Evolutionary conservation across 2,888 invertebrate genomes (phyloP), one percentile per base, ranked within the genome.

Genomic region (Noctua fimbriata): DNA sequence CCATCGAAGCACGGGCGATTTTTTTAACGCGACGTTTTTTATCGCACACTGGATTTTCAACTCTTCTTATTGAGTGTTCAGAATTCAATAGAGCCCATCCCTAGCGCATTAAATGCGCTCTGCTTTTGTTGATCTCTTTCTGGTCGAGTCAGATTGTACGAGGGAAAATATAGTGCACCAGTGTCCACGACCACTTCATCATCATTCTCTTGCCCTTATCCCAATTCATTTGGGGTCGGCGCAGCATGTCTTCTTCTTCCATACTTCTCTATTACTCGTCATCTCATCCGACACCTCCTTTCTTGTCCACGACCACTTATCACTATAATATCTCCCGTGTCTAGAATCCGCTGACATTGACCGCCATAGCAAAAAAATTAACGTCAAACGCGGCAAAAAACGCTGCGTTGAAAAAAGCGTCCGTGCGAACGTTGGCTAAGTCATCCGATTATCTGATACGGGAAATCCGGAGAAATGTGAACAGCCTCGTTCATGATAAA

Each of bases 391-490:
- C 14, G 21, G 36, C n/a, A 66, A 66, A 66, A 24, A 66, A 65
- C 32, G 21, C 32, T 12, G 36, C 65, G 65, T 65, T 36, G 21
- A 65, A 41, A 41, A 66, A 41, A 66, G 7, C 66, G 41, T 14
- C 18, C 41, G 41, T 66, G 66, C 24, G 41, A 24, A 66, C 41
- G 14, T 7, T 24, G 41, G 41, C n/a, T 36, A 66, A 66, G 73
- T 65, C 58, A 79, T 75, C 75, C 67, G 79, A 84, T 84, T 84
- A 84, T 63, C 72, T 73, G 47, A 47, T 63, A 66, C 69, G 63
- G 18, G 36, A 82, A 73, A 67, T 41, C 55, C 41, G 49, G 32
- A 73, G 63, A 49, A 75, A 75, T 55, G 65, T 77, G 52, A 58
- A 55, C 73, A 73, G 47, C 52, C 49, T 16, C 66, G 44, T 82